These are phyloP conservation scores for Coregonus suidteri DNA, from an alignment of 2,797 vertebrate genomes.

Conservation along the genomic window DNA sequence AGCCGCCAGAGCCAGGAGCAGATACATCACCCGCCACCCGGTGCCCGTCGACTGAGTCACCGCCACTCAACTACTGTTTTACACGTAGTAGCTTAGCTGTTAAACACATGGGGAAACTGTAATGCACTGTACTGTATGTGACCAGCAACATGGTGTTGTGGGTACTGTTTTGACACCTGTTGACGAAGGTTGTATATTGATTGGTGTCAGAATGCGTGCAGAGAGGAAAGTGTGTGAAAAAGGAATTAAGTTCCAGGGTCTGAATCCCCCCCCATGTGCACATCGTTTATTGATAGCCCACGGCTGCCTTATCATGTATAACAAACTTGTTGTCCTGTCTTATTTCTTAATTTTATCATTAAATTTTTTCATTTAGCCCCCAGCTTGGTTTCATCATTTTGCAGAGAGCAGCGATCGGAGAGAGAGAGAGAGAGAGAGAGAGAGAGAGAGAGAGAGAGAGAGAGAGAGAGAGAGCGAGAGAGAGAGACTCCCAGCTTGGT, in stretches of 20 bases:
- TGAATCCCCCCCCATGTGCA: too few relatives aligned
- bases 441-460: too few relatives aligned
- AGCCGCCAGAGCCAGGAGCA: neutral
- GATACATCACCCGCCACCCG: slow-evolving; percentile 18
- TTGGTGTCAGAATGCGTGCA: too few relatives aligned
- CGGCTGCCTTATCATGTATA: slow-evolving; percentile 16
- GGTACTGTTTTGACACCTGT: neutral
- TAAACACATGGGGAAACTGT: neutral
- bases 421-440: too few relatives aligned
- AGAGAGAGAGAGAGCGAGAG: neutral
- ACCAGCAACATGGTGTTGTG: neutral
- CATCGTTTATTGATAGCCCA: neutral
- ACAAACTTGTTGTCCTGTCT: slow-evolving; percentile 36
- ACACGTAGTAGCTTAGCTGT: slow-evolving; percentile 6
- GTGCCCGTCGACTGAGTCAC: neutral
- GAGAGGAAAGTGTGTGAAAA: too few relatives aligned
- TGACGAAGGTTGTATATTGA: neutral
- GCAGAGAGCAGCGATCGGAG: slow-evolving; percentile 16
- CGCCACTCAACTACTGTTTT: neutral
- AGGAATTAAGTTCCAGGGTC: too few relatives aligned
- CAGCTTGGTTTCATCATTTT: slow-evolving; percentile 39
- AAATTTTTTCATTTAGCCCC: slow-evolving; percentile 35
- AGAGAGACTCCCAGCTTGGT: slow-evolving; percentile 32
- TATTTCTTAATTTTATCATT: slow-evolving; percentile 36
- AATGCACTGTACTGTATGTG: neutral